Base-by-base conservation (phyloP, 2,797 vertebrate genomes). In the Ctenosaura bakeri region DNA sequence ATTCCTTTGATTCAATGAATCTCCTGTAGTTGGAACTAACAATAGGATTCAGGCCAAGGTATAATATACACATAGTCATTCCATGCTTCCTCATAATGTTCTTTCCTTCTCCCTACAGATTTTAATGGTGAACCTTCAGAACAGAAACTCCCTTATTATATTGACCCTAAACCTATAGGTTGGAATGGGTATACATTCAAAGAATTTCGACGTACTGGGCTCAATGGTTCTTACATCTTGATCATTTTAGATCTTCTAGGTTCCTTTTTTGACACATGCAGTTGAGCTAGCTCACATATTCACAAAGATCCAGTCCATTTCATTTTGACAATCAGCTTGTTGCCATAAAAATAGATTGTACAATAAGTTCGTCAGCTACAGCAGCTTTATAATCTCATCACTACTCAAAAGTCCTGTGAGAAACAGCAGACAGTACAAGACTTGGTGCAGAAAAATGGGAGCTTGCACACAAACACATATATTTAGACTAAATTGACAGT, bases 401-500 rank as follows among this genome's bases (percentile, higher is more conserved):
- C 13, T 90, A 89, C 18, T 74, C 32, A 78, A 64, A 32, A 29
- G 14, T 52, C 32, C 88, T 81, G 10, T 78, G 89, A 89, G 80
- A 38, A 24, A 24, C 52, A 29, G 79, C 35, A 82, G 77, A 52
- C 20, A 69, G 29, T 52, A 71, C 46, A 54, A 69, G 6, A 35
- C 78, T 32, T 89, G n/a, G 85, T 90, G 73, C 16, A 82, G 71
- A 83, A 82, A 64, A 35, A 76, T 62, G 82, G 54, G 71, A 3
- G 35, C 62, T 38, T 85, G 32, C 46, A 64, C 32, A 74, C 54
- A 77, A 10, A 93, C 76, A 82, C 62, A 79, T 16, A 87, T 83
- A 38, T 90, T 69, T 38, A 90, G n/a, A n/a, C 77, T n/a, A 90
- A 88, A 90, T 88, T 90, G 90, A 91, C 46, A 92, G 71, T 59